A percentile compares a stretch with the other conserved stretches of the same genome.
Conservation (phyloP, 2,113 vertebrate genomes). For the Halichoeres trimaculatus region DNA sequence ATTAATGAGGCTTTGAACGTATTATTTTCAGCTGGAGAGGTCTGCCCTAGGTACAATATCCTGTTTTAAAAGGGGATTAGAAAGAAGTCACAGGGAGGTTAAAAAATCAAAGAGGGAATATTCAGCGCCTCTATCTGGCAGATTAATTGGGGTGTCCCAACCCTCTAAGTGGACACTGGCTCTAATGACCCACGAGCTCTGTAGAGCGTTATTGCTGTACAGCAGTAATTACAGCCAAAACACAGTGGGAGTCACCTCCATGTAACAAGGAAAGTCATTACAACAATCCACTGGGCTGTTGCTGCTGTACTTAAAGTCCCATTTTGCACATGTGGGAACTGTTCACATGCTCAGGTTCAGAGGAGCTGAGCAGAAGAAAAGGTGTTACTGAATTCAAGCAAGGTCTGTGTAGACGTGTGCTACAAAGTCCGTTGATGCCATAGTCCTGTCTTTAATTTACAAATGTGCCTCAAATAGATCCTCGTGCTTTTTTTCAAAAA, state of each 20-base stretch:
- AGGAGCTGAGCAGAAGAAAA: neutral
- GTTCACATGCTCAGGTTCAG: neutral
- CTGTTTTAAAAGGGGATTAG: no score
- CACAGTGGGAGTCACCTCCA: neutral
- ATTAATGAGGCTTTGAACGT: no score
- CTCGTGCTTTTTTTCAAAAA: neutral
- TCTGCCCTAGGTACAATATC: neutral
- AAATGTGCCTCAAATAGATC: neutral
- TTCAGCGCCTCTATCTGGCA: no score
- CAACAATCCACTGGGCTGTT: neutral
- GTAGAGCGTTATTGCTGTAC: neutral
- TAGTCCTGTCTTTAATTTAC: neutral
- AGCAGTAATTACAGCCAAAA: neutral
- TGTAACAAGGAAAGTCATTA: neutral
- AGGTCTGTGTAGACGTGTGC: neutral
- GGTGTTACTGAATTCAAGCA: neutral
- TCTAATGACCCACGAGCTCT: neutral
- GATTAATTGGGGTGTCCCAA: no score
- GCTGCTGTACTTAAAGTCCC: neutral
- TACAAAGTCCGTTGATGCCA: neutral
- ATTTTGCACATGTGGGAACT: neutral
- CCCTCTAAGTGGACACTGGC: no score
- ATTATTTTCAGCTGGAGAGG: neutral
- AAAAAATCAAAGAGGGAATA: neutral
- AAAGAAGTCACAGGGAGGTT: neutral